Evolutionary conservation across 1,140 invertebrate species (phyloP), one percentile per base, ranked within the genome.

Genomic region (Trichoplusia ni): DNA sequence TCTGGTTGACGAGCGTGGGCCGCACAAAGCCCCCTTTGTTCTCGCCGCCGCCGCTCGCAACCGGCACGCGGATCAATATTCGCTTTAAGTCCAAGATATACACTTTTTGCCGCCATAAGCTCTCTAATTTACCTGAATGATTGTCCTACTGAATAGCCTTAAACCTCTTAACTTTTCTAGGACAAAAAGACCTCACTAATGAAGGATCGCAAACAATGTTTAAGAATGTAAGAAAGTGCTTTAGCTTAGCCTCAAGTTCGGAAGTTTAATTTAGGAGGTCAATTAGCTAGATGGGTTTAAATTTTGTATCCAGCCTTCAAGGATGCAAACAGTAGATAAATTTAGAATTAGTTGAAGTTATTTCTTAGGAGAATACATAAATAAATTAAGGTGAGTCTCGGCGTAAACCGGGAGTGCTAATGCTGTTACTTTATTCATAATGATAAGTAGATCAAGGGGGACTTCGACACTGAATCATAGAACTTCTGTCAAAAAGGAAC

Each of bases 31-130:
- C 64, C 67, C 70, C 78, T 82, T 82, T 84, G 79, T 84, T 84
- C 74, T 72, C 62, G 40, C 46, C n/a, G n/a, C n/a, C n/a, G n/a
- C n/a, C 70, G 67, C 40, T 44, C 49, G 33, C 46, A 38, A 35
- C 33, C 42, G 18, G 2, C 64, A 58, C 37, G 46, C 79, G n/a
- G 81, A 84, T 84, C 81, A 81, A 84, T 84, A 84, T 73, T 67
- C 69, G 62, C 64, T 64, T 61, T 44, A 74, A 65, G 38, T 65
- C 35, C 64, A 65, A 65, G 53, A 59, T 65, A 60, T 25, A 65
- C 35, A 59, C 37, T 58, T 21, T 35, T 38, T 21, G 19, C n/a
- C 25, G 6, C 2, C 37, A 29, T 35, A 44, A 64, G n/a, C 51
- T 46, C 13, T 54, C 38, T 47, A 64, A 56, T 40, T 16, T 19